phyloP scores from a whole-genome alignment of 2,113 vertebrate species.

The Bambusicola thoracicus region DNA sequence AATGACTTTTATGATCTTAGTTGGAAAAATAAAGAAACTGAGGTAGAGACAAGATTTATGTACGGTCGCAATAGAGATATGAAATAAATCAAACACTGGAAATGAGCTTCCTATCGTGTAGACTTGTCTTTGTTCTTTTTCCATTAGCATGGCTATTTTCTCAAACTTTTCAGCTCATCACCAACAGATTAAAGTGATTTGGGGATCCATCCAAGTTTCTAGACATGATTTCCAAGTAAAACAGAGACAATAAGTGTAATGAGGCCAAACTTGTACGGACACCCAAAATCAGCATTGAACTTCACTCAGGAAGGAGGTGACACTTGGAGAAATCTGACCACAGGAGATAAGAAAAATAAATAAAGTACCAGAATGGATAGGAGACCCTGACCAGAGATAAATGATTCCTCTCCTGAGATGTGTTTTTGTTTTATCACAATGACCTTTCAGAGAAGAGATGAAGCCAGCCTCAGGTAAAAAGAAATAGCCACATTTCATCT shows the following conservation, averaged over 20 bases:
- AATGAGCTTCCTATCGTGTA: slow-evolving; percentile 62
- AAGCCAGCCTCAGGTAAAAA: slow-evolving; percentile 91
- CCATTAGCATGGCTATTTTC: slow-evolving; percentile 56
- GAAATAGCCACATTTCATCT: slow-evolving; percentile 93
- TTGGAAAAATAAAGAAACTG: slow-evolving; percentile 66
- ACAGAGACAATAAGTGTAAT: not conserved
- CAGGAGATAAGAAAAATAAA: slow-evolving; percentile 59
- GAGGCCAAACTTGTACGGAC: not conserved
- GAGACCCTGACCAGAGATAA: slow-evolving; percentile 64
- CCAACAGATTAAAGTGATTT: slow-evolving; percentile 64
- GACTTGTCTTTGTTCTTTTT: slow-evolving; percentile 65
- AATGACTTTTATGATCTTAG: slow-evolving; percentile 44
- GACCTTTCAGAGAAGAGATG: slow-evolving; percentile 90
- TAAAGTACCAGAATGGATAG: slow-evolving; percentile 61
- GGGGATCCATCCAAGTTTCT: slow-evolving; percentile 57
- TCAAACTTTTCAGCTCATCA: slow-evolving; percentile 68
- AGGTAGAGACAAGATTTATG: slow-evolving; percentile 57
- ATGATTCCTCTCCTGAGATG: slow-evolving; percentile 79
- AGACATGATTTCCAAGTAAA: slow-evolving; percentile 47
- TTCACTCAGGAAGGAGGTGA: not conserved
- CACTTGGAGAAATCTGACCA: not conserved
- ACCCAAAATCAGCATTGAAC: not conserved
- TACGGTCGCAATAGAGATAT: not conserved
- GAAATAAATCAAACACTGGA: slow-evolving; percentile 60
- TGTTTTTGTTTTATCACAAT: slow-evolving; percentile 86